These are phyloP conservation scores for Stomatorhinus ivindoensis DNA, from an alignment of 2,113 vertebrate species.

Conservation along the genomic window DNA sequence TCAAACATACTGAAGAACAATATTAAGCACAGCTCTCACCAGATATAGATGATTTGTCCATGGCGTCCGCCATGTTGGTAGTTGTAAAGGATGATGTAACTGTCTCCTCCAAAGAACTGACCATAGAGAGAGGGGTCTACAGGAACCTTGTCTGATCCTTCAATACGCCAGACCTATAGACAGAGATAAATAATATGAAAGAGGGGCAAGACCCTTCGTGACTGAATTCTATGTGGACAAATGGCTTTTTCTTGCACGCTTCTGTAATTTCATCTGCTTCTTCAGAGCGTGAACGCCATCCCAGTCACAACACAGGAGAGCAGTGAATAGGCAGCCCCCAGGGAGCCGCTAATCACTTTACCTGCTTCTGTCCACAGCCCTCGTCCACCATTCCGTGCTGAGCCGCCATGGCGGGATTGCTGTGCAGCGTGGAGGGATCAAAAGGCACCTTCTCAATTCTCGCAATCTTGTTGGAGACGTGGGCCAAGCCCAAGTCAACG, in stretches of 20 bases:
- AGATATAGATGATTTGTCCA: constrained; percentile 83
- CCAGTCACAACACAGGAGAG: background rate
- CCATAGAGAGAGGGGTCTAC: constrained; percentile 56
- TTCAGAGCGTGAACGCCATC: background rate
- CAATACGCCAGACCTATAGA: constrained; percentile 80
- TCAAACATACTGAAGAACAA: background rate
- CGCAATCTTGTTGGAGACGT: constrained; percentile 71
- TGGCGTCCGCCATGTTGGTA: constrained; percentile 57
- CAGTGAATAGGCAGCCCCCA: background rate
- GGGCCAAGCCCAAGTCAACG: constrained; percentile 62
- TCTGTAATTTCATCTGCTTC: constrained; percentile 7
- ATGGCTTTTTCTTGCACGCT: background rate
- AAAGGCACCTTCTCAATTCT: constrained; percentile 76
- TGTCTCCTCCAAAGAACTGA: constrained; percentile 84
- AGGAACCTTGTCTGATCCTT: constrained; percentile 68
- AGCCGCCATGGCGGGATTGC: constrained; percentile 74
- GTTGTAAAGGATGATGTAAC: constrained; percentile 78
- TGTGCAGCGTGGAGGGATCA: constrained; percentile 67
- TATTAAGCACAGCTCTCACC: constrained; percentile 56
- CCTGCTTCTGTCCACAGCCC: constrained; percentile 72
- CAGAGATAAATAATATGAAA: background rate
- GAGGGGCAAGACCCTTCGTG: background rate
- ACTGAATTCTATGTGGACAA: background rate
- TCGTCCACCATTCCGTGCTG: constrained; percentile 82
- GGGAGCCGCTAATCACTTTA: constrained; percentile 6